Percentiles rank a stretch among this genome's conserved stretches.
These are phyloP conservation scores for Carcharodon carcharias DNA, from an alignment of 2,797 vertebrate species.

Conservation along the genomic window DNA sequence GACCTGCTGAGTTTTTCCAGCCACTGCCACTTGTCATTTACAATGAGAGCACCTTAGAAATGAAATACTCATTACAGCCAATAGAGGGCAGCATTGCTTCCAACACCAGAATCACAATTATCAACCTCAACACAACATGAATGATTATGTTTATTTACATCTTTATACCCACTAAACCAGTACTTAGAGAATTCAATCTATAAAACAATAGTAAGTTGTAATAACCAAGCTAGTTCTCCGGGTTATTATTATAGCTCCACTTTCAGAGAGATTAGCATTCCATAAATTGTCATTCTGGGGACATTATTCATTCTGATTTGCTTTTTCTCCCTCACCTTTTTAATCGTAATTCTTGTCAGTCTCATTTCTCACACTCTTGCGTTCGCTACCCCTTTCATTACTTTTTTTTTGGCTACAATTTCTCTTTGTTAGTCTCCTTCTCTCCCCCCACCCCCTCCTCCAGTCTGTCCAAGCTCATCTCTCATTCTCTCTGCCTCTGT, in stretches of 20 bases:
- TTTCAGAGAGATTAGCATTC: conserved; percentile 23
- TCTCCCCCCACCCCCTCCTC: background rate
- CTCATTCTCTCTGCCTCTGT: background rate
- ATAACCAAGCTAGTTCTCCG: background rate
- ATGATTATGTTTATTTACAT: background rate
- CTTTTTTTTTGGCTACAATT: background rate
- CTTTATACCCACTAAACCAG: background rate
- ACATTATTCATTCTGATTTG: background rate
- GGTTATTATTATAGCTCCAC: conserved; percentile 9
- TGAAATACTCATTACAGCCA: background rate
- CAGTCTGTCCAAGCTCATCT: too few relatives aligned
- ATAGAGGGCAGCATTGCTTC: background rate
- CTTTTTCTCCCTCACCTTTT: background rate
- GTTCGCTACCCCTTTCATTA: background rate
- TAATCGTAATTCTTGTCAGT: background rate
- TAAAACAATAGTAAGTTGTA: conserved; percentile 11
- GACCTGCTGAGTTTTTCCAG: too few relatives aligned
- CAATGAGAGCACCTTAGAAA: too few relatives aligned
- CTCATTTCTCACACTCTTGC: background rate
- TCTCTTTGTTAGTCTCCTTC: background rate
- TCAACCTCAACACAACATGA: background rate
- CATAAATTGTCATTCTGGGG: background rate
- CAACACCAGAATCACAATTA: background rate
- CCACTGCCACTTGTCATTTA: too few relatives aligned
- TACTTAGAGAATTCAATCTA: background rate